Base-by-base conservation (phyloP, 2,888 invertebrate species). In the Charanyca ferruginea region DNA sequence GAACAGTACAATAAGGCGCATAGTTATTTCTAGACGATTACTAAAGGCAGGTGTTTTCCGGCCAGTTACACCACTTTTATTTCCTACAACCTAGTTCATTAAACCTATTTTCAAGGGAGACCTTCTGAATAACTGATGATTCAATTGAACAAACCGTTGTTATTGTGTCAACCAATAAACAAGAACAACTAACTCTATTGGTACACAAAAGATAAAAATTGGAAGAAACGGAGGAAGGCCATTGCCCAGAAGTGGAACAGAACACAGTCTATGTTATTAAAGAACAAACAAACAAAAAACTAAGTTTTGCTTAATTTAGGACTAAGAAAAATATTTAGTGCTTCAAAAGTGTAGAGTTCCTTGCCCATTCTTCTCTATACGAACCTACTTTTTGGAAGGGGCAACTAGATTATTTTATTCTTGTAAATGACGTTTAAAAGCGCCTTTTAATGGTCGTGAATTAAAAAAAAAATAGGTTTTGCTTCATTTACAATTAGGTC, bases 71-170 rank as follows among this genome's bases (percentile, higher is more conserved):
- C 74, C 47, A 65, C 18, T 49, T 20, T 55, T 57, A 64, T 64
- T 64, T 58, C 9, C 55, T 47, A 38, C 42, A 58, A 66, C 23
- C 41, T 38, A 35, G 58, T 49, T 49, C 35, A 64, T 63, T 58
- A 44, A 23, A 67, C 6, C 42, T 35, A 49, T 47, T 6, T 60
- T 55, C 59, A 62, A 51, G 23, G 22, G 32, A 53, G 35, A 44
- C 20, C 44, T 52, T 53, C 18, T 63, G 71, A 62, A 35, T 65
- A 75, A 74, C 51, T 13, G 38, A 64, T 75, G 67, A 61, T 72
- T 72, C 62, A 49, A 66, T 75, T 77, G 63, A 63, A 51, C 47
- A 38, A n/a, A 48, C 55, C 42, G 61, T 41, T 51, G 54, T 60
- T 64, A 42, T 38, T 38, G 58, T n/a, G 32, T 18, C 53, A 22